Conservation (phyloP, 2,113 vertebrate genomes). For the Eubucco bourcierii region DNA sequence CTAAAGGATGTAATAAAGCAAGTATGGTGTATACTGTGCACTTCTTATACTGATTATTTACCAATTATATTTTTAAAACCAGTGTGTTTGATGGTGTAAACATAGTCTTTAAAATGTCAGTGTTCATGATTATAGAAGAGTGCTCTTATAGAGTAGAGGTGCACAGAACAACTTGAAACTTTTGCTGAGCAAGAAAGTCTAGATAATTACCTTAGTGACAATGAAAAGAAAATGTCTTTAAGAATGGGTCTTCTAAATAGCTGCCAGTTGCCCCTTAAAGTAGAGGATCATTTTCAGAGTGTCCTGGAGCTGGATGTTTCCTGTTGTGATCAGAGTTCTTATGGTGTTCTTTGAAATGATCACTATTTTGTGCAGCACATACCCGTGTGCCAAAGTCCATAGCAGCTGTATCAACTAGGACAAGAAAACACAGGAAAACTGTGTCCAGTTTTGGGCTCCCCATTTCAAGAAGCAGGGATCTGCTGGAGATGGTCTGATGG, state of each 20-base stretch:
- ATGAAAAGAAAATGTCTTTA: neutral
- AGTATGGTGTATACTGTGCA: accelerated
- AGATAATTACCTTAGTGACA: neutral
- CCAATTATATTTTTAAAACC: neutral
- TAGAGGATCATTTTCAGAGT: neutral
- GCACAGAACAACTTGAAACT: neutral
- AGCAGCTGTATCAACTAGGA: neutral
- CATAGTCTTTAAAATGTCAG: neutral
- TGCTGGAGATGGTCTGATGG: too few relatives aligned
- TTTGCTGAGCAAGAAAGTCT: neutral
- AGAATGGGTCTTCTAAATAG: neutral
- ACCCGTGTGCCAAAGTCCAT: neutral
- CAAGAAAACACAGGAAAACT: neutral
- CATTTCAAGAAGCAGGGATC: too few relatives aligned
- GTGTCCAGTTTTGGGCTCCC: too few relatives aligned
- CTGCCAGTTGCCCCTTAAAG: neutral
- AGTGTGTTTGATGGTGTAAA: neutral
- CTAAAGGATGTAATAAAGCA: neutral
- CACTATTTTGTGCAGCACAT: neutral
- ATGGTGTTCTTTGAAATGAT: neutral
- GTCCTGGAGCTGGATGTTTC: neutral
- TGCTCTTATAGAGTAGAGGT: neutral
- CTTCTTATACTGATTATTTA: neutral
- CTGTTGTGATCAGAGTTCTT: neutral
- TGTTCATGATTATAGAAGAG: neutral